Conservation (phyloP, 1,140 invertebrate genomes). For the Antheraea pernyi region DNA sequence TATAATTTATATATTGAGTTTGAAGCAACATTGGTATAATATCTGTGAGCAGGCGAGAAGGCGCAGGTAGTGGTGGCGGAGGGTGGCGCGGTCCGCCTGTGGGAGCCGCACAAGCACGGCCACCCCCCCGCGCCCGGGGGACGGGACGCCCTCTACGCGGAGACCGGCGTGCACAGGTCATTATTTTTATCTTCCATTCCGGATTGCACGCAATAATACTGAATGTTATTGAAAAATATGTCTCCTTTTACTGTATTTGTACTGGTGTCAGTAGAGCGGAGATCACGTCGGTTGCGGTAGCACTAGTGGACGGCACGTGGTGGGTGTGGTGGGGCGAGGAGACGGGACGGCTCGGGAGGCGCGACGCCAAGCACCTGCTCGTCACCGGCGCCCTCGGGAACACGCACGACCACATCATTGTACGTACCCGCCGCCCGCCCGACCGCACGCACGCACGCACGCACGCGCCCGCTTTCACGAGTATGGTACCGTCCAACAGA, state of each 20-base stretch:
- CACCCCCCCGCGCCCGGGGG: constrained; percentile 11
- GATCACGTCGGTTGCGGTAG: constrained; percentile 37
- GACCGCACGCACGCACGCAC: constrained; percentile 11
- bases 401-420: neutral
- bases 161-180: neutral
- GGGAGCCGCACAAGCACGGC: constrained; percentile 44
- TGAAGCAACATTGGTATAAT: too few relatives aligned
- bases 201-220: neutral
- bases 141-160: too few relatives aligned
- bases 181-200: neutral
- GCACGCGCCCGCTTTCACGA: constrained; percentile 12
- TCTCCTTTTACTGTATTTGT: too few relatives aligned
- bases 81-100: constrained; percentile 40
- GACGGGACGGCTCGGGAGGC: constrained; percentile 27
- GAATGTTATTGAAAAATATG: neutral
- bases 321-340: constrained; percentile 54
- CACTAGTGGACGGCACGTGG: constrained; percentile 39
- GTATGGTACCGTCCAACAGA: constrained; percentile 20
- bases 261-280: constrained; percentile 28
- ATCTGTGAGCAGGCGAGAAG: constrained; percentile 10
- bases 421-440: neutral
- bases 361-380: constrained; percentile 16
- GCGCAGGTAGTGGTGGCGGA: constrained; percentile 40
- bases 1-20: too few relatives aligned
- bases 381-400: constrained; percentile 6